These are phyloP conservation scores for Spilarctia lutea DNA, from an alignment of 2,888 invertebrate species.

Conservation along the genomic window DNA sequence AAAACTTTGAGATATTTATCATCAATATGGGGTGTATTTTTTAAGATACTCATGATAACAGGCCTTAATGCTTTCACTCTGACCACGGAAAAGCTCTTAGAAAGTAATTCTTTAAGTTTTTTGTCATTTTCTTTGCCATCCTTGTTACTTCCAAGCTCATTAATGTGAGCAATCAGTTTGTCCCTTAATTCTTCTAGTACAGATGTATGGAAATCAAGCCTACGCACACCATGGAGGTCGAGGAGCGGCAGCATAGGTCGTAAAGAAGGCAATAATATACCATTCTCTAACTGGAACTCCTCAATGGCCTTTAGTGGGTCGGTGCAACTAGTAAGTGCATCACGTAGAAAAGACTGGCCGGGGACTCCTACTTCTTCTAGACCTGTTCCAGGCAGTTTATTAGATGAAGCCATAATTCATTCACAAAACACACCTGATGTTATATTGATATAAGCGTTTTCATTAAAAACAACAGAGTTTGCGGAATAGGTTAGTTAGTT, in stretches of 20 bases:
- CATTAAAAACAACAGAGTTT: not conserved
- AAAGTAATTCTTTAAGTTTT: slow-evolving; percentile 95
- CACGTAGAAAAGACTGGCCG: slow-evolving; percentile 94
- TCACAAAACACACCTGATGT: slow-evolving; percentile 19
- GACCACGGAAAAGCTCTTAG: slow-evolving; percentile 97
- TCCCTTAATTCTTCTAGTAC: slow-evolving; percentile 92
- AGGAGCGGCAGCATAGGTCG: slow-evolving; percentile 97
- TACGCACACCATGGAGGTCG: slow-evolving; percentile 96
- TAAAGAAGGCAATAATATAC: slow-evolving; percentile 95
- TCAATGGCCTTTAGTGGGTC: slow-evolving; percentile 99
- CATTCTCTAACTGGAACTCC: slow-evolving; percentile 98
- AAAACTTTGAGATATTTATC: slow-evolving; percentile 89
- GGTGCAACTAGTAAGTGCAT: slow-evolving; percentile 97
- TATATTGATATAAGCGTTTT: slow-evolving; percentile 12
- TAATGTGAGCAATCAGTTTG: slow-evolving; percentile 92
- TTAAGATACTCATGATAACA: slow-evolving; percentile 97
- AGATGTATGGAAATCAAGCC: slow-evolving; percentile 97
- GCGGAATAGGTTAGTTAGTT: not conserved
- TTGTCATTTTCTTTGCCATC: slow-evolving; percentile 91
- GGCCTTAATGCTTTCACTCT: slow-evolving; percentile 96
- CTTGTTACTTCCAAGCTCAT: slow-evolving; percentile 92
- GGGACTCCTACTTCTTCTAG: slow-evolving; percentile 95
- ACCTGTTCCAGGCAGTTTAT: slow-evolving; percentile 86
- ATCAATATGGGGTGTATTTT: slow-evolving; percentile 97
- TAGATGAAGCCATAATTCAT: slow-evolving; percentile 75